These are phyloP conservation scores for Gouania willdenowi DNA, from an alignment of 2,797 vertebrate species.

Conservation along the genomic window DNA sequence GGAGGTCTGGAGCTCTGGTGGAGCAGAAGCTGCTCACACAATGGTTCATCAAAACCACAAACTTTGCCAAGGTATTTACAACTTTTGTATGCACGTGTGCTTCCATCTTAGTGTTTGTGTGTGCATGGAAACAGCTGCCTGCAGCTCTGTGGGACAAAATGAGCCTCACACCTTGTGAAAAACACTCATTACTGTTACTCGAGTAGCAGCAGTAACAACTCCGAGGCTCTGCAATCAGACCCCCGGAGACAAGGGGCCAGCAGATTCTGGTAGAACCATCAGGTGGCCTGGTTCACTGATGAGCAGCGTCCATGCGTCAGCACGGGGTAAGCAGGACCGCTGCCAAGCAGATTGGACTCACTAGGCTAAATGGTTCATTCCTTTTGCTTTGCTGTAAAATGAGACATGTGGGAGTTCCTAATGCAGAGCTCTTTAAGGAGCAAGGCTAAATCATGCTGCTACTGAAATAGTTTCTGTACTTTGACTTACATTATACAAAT, in stretches of 20 bases:
- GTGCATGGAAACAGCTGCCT: rapidly evolving
- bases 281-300: constrained; percentile 38
- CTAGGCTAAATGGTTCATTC: too few relatives aligned
- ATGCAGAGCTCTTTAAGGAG: too few relatives aligned
- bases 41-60: constrained; percentile 97
- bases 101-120: background rate
- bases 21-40: constrained; percentile 93
- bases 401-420: too few relatives aligned
- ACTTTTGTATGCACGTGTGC: background rate
- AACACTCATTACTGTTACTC: constrained; percentile 52
- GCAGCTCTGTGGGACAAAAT: constrained; percentile 10
- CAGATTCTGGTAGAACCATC: constrained; percentile 11
- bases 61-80: constrained; percentile 89
- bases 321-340: constrained; percentile 6
- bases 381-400: too few relatives aligned
- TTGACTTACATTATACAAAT: too few relatives aligned
- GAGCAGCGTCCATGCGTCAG: constrained; percentile 34
- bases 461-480: too few relatives aligned
- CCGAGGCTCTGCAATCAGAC: constrained; percentile 60
- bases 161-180: constrained; percentile 25
- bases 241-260: constrained; percentile 31
- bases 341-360: constrained; percentile 14
- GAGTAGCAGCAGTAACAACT: constrained; percentile 34
- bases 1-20: constrained; percentile 95
- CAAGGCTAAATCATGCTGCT: too few relatives aligned